Base-by-base conservation (phyloP, 2,888 invertebrate genomes). In the Zootermopsis nevadensis region DNA sequence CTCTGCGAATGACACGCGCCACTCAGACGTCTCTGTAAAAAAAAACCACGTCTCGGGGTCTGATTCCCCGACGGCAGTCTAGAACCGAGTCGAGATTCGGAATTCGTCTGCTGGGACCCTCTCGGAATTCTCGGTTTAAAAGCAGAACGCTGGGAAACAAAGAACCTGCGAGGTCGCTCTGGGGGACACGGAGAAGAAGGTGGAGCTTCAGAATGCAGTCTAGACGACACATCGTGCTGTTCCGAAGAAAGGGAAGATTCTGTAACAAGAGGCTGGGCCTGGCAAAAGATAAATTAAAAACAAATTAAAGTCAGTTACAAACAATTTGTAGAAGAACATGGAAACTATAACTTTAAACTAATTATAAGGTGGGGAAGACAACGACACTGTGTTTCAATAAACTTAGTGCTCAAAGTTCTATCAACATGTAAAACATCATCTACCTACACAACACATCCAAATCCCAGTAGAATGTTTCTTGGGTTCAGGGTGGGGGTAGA, bases 51-150 rank as follows among this genome's bases (percentile, higher is more conserved):
- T n/a, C 74, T 53, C 33, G 38, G 27, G 48, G 31, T 15, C 1
- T 12, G 35, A n/a, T 24, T 4, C 7, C 19, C 12, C 12, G 53
- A 30, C 2, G 53, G 19, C 55, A 31, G 48, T 72, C 24, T 27
- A 27, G 24, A 22, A 2, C 15, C 15, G 8, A 15, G 33, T 15
- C 30, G 76, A 7, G 55, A 53, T 53, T 66, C 79, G 3, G 60
- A 66, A 35, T 27, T 38, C 33, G 66, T 12, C 30, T 79, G 60
- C 4, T 79, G 48, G 24, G 35, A n/a, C 33, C 27, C 33, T 27
- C 79, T 60, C 35, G 79, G 79, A 27, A 77, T 85, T 53, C 88
- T 88, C 1, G 89, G 89, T 60, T 89, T 88, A 85, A 89, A 89
- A 3, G 89, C 89, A 4, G 89, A 89, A 8, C 85, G 84, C 35